Evolutionary conservation across 1,140 invertebrate genomes (phyloP).

Genomic region (Drosophila baimaii): DNA sequence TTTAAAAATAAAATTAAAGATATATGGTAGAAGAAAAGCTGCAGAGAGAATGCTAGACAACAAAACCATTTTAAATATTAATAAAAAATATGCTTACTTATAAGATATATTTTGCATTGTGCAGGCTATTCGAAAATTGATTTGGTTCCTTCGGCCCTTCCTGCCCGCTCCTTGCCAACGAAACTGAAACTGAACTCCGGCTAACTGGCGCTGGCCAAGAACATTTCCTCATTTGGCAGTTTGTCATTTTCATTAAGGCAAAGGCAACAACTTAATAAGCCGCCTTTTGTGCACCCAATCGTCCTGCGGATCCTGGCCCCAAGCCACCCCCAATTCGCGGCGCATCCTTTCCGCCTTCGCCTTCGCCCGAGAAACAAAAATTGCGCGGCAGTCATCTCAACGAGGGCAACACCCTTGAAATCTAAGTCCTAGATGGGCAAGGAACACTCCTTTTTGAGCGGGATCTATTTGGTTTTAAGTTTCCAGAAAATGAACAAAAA

Average conservation of each 20-base stretch:
- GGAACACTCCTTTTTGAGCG: too few species aligned
- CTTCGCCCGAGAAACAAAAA: too few species aligned
- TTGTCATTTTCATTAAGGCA: slow-evolving; percentile 55
- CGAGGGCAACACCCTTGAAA: not conserved
- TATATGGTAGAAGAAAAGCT: too few species aligned
- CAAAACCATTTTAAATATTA: too few species aligned
- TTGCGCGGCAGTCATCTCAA: not conserved
- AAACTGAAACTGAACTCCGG: slow-evolving; percentile 17
- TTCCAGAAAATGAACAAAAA: too few species aligned
- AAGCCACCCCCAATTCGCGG: not conserved
- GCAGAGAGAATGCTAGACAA: too few species aligned
- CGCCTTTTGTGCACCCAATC: slow-evolving; percentile 19
- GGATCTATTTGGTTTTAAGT: too few species aligned
- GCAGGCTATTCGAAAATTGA: slow-evolving; percentile 30
- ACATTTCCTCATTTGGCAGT: slow-evolving; percentile 29
- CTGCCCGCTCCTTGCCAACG: not conserved
- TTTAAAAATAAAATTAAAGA: too few species aligned
- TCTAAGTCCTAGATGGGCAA: too few species aligned
- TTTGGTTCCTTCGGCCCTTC: slow-evolving; percentile 10
- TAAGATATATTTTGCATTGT: not conserved
- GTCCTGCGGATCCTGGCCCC: not conserved
- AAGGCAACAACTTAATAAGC: slow-evolving; percentile 50
- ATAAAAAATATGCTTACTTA: too few species aligned
- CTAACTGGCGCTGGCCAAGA: slow-evolving; percentile 7
- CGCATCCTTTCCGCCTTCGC: not conserved